Evolutionary conservation across 2,797 vertebrate species (phyloP), one percentile per base, ranked within the genome.

Genomic region (Cyprinodon diabolis): DNA sequence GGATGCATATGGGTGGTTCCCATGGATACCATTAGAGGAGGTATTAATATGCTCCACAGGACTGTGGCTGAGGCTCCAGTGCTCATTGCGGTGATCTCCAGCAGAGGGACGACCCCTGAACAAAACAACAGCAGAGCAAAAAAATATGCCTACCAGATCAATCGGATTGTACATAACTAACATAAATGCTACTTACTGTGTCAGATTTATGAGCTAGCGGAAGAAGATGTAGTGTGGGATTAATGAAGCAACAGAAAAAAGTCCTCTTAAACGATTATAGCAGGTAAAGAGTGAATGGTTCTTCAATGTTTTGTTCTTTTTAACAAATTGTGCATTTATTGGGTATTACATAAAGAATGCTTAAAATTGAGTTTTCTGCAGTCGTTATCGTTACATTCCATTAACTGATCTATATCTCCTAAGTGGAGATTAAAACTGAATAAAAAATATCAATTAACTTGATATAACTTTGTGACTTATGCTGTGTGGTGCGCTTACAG

Each of bases 1-100:
- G 90, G 86, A 92, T 74, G 91, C 68, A 72, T 96, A 98, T 83
- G 97, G 90, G 77, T 94, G 96, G 87, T 91, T 94, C 51, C 95
- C 90, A 17, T 97, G 97, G 87, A 97, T 95, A 91, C 95, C 93
- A 76, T 96, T 93, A 37, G 96, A 92, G 5, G 96, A 94, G 58
- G 96, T 95, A 60, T 93, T 94, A 0, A 96, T 92, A 19, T 96
- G 93, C 82, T 98, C 97, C 2, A 95, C 92, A 0, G 97, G 96
- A 92, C 95, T 96, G 84, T 96, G 96, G 87, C 95, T 95, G 71
- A 94, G 91, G 77, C 96, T 96, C 90, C 97, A 96, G 81, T 93
- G 96, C 84, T 98, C 97, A 79, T 96, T 96, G 13, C 93, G 94
- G 82, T 95, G 96, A 81, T 98, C 96, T 83, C 96, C 97, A 65